phyloP scores from a whole-genome alignment of 2,797 vertebrate genomes.

The Enteromius viviparus region DNA sequence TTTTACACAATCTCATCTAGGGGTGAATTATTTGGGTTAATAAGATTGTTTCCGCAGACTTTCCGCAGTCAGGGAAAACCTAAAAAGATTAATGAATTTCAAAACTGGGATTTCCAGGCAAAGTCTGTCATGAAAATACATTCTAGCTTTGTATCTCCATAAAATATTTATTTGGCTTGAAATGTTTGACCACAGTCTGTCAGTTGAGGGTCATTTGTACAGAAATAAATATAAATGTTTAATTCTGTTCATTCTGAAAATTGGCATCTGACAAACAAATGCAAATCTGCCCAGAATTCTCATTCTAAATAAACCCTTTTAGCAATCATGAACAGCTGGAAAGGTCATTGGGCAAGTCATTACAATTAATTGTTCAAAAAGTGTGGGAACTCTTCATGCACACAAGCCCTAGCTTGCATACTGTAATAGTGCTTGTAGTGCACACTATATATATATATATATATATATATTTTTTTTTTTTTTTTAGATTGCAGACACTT shows the following conservation, averaged over 20 bases:
- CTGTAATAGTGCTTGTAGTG: background rate
- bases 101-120: background rate
- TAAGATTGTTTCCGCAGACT: background rate
- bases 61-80: background rate
- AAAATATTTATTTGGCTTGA: background rate
- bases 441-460: no score
- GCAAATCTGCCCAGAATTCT: background rate
- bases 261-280: background rate
- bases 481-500: background rate
- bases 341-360: background rate
- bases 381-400: background rate
- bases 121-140: background rate
- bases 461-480: no score
- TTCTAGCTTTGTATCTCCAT: no score
- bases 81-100: background rate
- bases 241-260: background rate
- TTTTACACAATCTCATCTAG: background rate
- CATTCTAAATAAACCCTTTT: constrained; percentile 2
- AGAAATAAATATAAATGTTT: constrained; percentile 3
- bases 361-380: background rate
- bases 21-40: background rate
- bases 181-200: background rate
- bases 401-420: background rate
- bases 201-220: background rate
- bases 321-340: background rate